These are phyloP conservation scores for Rhagoletis pomonella DNA, from an alignment of 1,140 invertebrate species.

Conservation along the genomic window DNA sequence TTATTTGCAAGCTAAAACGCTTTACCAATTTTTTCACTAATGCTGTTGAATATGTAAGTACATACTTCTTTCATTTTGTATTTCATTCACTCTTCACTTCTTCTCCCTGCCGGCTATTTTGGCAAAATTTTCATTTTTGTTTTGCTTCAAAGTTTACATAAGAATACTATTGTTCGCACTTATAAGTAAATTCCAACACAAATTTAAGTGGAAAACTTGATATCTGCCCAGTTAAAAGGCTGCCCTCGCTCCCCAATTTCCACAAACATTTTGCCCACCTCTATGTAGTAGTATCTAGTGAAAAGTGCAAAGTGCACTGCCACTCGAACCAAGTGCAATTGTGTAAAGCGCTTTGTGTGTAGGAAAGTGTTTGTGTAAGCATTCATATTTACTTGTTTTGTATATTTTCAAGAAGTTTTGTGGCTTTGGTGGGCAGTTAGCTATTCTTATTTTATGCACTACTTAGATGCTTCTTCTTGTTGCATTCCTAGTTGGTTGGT, in stretches of 20 bases:
- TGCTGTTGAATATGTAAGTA: not conserved
- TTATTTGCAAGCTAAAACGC: not conserved
- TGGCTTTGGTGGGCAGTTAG: slow-evolving; percentile 6
- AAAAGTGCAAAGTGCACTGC: slow-evolving; percentile 26
- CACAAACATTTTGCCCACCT: not conserved
- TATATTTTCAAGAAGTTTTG: not conserved
- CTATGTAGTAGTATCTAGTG: too few species aligned
- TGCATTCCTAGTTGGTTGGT: not conserved
- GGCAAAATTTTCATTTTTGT: not conserved
- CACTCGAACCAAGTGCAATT: slow-evolving; percentile 44
- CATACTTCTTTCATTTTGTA: not conserved
- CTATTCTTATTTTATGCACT: not conserved
- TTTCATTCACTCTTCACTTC: not conserved
- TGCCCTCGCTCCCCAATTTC: not conserved
- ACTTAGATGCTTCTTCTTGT: not conserved
- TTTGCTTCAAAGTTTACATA: not conserved
- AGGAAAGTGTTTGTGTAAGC: not conserved
- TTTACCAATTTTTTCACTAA: not conserved
- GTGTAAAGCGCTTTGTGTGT: not conserved
- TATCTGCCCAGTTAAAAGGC: not conserved
- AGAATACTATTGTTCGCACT: slow-evolving; percentile 38
- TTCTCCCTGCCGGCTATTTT: not conserved
- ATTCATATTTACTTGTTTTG: not conserved
- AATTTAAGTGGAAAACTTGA: slow-evolving; percentile 45
- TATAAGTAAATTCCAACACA: slow-evolving; percentile 38